Percentiles rank a stretch among this genome's conserved stretches.
Conservation (phyloP, 64 coral and sea anemone genomes). For the Dendronephthya gigantea region DNA sequence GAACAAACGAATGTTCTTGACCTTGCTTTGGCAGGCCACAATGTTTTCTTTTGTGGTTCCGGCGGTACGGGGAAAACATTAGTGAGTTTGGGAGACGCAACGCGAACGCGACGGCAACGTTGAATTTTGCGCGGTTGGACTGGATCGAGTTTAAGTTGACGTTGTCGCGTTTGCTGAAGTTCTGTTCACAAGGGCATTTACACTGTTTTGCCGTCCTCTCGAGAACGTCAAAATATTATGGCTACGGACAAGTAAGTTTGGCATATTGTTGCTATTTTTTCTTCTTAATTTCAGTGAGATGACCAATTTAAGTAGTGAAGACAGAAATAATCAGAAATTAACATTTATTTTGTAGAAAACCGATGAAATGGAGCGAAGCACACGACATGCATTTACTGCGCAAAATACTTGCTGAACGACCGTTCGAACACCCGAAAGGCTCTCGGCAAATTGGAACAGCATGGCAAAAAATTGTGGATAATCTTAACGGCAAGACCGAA, state of each 20-base stretch:
- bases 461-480: not conserved
- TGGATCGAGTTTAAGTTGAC: not conserved
- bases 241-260: not conserved
- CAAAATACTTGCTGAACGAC: not conserved
- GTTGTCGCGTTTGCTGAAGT: not conserved
- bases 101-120: not conserved
- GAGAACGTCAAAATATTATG: not conserved
- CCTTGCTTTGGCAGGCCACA: no score
- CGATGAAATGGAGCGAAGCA: not conserved
- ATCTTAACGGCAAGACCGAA: not conserved
- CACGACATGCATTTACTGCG: not conserved
- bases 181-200: not conserved
- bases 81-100: not conserved
- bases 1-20: no score
- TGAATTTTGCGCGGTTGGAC: not conserved
- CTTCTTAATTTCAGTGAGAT: not conserved
- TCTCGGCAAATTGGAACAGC: not conserved
- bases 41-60: no score
- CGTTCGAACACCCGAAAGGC: not conserved
- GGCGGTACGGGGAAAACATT: no score
- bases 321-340: not conserved
- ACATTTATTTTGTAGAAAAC: not conserved
- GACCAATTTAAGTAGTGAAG: not conserved
- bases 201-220: not conserved
- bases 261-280: not conserved